Conservation (phyloP, 2,113 vertebrate genomes). For the Pachycephala philippinensis region DNA sequence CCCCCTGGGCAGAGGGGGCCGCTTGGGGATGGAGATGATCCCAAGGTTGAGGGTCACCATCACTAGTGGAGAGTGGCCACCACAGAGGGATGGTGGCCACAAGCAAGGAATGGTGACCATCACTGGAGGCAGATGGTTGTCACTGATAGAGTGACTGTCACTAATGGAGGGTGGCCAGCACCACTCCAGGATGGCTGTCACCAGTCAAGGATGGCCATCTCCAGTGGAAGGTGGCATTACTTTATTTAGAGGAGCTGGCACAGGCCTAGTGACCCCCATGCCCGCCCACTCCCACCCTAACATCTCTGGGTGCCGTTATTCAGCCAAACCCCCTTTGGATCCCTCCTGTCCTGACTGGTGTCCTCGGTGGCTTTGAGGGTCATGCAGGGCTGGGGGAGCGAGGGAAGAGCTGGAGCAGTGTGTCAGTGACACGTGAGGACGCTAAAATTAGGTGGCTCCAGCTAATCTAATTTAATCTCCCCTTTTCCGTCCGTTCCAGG, state of each 20-base stretch:
- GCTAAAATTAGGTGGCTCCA: not conserved
- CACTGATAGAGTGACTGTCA: accelerated
- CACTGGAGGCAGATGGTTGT: accelerated
- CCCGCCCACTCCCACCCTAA: not conserved
- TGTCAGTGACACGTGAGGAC: not conserved
- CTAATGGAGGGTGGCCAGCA: not conserved
- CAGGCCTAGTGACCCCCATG: not conserved
- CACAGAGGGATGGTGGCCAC: accelerated
- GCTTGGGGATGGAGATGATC: not conserved
- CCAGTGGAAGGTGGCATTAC: not conserved
- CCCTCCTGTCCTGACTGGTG: not conserved
- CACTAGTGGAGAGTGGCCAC: not conserved
- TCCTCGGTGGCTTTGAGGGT: not conserved
- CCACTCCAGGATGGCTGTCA: not conserved
- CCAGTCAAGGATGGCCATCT: not conserved
- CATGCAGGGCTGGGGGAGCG: accelerated
- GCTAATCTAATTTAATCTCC: conserved; percentile 33
- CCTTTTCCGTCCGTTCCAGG: accelerated
- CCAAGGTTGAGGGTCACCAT: not conserved
- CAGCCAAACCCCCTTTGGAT: not conserved
- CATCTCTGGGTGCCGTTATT: not conserved
- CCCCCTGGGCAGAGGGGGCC: not conserved
- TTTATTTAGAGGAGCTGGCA: too few relatives aligned
- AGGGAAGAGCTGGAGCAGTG: not conserved
- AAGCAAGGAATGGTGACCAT: not conserved